Evolutionary conservation across 2,113 vertebrate species (phyloP).

Genomic region (Spea bombifrons): DNA sequence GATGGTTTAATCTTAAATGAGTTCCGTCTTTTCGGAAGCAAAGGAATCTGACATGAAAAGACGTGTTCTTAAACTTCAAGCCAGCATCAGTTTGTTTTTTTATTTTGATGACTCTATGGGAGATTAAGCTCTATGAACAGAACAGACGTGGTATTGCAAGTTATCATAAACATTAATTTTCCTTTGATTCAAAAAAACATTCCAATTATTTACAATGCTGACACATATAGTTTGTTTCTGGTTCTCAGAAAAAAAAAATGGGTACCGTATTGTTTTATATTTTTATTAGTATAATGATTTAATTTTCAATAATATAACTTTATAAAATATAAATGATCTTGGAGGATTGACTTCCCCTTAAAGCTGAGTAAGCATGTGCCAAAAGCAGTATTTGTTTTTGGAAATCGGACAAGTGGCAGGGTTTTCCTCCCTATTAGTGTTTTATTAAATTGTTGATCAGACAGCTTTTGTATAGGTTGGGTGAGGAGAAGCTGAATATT

Average conservation of each 20-base stretch:
- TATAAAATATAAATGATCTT: too few species aligned
- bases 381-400: too few species aligned
- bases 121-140: constrained; percentile 48
- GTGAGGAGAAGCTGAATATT: too few species aligned
- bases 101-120: constrained; percentile 40
- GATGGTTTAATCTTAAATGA: constrained; percentile 60
- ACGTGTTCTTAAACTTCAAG: constrained; percentile 54
- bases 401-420: too few species aligned
- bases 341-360: too few species aligned
- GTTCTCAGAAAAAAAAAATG: constrained; percentile 4
- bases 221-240: not conserved
- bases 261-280: not conserved
- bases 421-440: too few species aligned
- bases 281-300: too few species aligned
- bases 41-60: constrained; percentile 52
- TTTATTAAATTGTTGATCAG: too few species aligned
- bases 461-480: too few species aligned
- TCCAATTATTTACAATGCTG: constrained; percentile 20
- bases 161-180: constrained; percentile 36
- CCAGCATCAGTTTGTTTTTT: constrained; percentile 48
- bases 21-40: constrained; percentile 57
- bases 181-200: constrained; percentile 21
- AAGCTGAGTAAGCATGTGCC: too few species aligned
- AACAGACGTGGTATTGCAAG: constrained; percentile 28
- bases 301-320: too few species aligned